Base-by-base conservation (phyloP, 2,888 invertebrate genomes). In the Seira musarum region DNA sequence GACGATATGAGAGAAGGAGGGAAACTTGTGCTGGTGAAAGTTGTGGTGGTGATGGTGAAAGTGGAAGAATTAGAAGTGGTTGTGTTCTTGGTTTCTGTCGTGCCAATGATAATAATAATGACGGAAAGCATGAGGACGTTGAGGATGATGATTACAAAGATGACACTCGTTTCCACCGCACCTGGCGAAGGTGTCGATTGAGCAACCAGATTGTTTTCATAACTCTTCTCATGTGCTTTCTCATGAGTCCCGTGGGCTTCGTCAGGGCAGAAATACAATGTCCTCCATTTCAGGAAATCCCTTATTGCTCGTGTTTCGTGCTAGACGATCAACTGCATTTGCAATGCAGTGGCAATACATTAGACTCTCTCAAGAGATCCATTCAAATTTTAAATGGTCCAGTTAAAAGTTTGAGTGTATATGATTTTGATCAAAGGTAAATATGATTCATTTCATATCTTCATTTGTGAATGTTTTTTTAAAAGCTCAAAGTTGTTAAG, bases 371-470 rank as follows among this genome's bases (percentile, higher is more conserved):
- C 60, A 80, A 84, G 64, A 86, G 85, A 74, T 83, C 85, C 40
- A 83, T 86, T 66, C 84, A 84, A 82, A 84, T 85, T 66, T 84
- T 86, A 82, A 84, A 85, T 79, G 86, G 86, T 53, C 89, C 90
- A 57, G 90, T 97, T 87, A 95, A 96, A 89, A 96, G 96, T 67
- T 91, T 96, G 88, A 95, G 94, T 88, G 93, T 96, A 87, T 96
- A 96, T 90, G 96, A 96, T 89, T 91, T 96, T 87, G 96, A 96
- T 90, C 30, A 30, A 30, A 30, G 30, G 30, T 30, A 30, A 30
- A 8, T 30, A n/a, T n/a, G n/a, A n/a, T 30, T 5, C 30, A 30
- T 30, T 2, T 30, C 3, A 30, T 30, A 30, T 30, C 2, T 8
- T 8, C 30, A 30, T 30, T 30, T 30, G 2, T 5, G 2, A 5